Evolutionary conservation across 2,888 invertebrate genomes (phyloP), one percentile per base, ranked within the genome.

Genomic region (Erannis defoliaria): DNA sequence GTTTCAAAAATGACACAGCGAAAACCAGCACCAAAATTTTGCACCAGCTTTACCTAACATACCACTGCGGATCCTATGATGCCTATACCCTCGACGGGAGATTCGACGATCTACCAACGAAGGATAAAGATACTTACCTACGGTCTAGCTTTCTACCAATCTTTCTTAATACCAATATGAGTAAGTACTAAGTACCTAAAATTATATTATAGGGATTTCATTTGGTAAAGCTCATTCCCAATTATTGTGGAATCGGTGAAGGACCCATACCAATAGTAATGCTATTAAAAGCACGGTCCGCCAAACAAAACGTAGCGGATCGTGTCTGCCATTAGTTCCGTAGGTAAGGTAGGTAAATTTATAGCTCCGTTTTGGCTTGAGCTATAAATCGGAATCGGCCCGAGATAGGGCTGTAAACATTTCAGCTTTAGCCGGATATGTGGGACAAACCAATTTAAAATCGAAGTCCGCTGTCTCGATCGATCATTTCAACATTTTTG

Each of bases 301-400:
- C 8, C 14, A n/a, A 50, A 57, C 29, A 57, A 49, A 49, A 42
- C n/a, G 42, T 18, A 31, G 33, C 1, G 40, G 19, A 40, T 37
- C 40, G 40, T 31, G 37, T 29, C 43, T 35, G 23, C 53, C 14
- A n/a, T 9, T 6, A 5, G 23, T 19, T 31, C 12, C 31, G 38
- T 40, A 10, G 33, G 29, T 19, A 23, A 26, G 46, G 38, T 29
- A 51, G 51, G 57, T 58, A 58, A 23, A 3, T 46, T 40, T 61
- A 55, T 55, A 38, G 37, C 43, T 31, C 19, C 45, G 10, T 14
- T 40, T 46, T 40, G 45, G 51, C 23, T 38, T 51, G 23, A 33
- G 49, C 31, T 33, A 61, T 55, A 61, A 61, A 61, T 61, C 19
- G 61, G 33, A 49, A 50, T 51, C 45, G 55, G 35, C 5, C 19